Conservation (phyloP, 2,888 invertebrate genomes). For the Rhopalosiphum nymphaeae region DNA sequence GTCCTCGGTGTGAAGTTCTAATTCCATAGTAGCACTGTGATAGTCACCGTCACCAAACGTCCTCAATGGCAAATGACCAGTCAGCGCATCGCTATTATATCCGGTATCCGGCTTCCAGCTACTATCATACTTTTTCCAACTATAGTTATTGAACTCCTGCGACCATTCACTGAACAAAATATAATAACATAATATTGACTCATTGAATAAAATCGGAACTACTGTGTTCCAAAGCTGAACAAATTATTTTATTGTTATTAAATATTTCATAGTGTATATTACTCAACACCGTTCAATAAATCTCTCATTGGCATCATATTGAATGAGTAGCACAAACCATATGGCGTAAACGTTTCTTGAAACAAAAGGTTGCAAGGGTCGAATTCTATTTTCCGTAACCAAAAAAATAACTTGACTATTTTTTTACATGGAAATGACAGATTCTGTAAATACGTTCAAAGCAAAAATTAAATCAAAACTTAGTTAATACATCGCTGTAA, state of each 20-base stretch:
- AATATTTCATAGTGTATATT: not conserved
- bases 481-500: not conserved
- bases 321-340: constrained; percentile 53
- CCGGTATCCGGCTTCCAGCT: constrained; percentile 54
- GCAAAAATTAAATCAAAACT: not conserved
- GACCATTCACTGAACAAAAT: constrained; percentile 50
- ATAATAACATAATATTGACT: too few relatives aligned
- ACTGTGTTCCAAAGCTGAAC: not conserved
- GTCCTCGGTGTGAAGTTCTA: constrained; percentile 6
- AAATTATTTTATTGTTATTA: not conserved
- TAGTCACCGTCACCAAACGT: constrained; percentile 11
- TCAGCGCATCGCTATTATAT: not conserved
- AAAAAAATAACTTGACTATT: not conserved
- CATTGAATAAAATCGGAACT: too few relatives aligned
- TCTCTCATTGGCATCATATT: constrained; percentile 60
- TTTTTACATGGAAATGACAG: constrained; percentile 33
- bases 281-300: constrained; percentile 44
- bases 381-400: not conserved
- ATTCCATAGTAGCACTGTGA: not conserved
- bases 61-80: constrained; percentile 21
- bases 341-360: constrained; percentile 47
- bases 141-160: not conserved
- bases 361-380: constrained; percentile 35
- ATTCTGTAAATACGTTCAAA: constrained; percentile 20
- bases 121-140: constrained; percentile 52